Conservation (phyloP, 2,888 invertebrate genomes). For the Stenchaetothrips biformis region DNA sequence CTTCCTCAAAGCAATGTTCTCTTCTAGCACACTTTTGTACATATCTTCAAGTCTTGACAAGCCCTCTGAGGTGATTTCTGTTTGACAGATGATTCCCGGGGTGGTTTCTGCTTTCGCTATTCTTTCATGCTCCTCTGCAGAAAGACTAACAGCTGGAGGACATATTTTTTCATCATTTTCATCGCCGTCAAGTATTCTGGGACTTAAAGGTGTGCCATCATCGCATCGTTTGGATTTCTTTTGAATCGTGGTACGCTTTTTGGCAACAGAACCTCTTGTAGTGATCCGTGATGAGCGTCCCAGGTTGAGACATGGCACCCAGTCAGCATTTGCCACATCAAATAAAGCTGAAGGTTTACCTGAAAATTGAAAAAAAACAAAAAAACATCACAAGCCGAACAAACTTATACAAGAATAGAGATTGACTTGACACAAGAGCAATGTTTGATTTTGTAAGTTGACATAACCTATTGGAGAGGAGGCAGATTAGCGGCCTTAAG, state of each 20-base stretch:
- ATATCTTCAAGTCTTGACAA: background rate
- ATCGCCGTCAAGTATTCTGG: no score
- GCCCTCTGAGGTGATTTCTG: background rate
- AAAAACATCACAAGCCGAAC: background rate
- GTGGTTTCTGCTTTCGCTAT: background rate
- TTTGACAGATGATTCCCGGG: background rate
- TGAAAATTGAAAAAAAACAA: background rate
- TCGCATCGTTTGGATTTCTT: background rate
- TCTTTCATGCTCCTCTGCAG: background rate
- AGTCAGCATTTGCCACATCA: conserved; percentile 14
- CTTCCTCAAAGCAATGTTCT: background rate
- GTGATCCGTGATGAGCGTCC: background rate
- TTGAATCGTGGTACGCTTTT: background rate
- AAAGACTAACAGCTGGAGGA: no score
- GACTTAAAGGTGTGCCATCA: no score
- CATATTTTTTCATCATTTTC: no score
- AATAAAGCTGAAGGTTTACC: background rate
- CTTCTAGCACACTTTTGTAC: background rate
- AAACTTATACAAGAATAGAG: background rate
- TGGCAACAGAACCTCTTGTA: background rate
- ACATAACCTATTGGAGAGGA: background rate
- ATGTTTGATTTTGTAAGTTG: background rate
- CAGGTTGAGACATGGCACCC: background rate
- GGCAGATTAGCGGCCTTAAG: background rate
- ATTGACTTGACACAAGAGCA: background rate